Evolutionary conservation across 2,113 vertebrate species (phyloP), one percentile per base, ranked within the genome.

Genomic region (Coracopsis vasa): DNA sequence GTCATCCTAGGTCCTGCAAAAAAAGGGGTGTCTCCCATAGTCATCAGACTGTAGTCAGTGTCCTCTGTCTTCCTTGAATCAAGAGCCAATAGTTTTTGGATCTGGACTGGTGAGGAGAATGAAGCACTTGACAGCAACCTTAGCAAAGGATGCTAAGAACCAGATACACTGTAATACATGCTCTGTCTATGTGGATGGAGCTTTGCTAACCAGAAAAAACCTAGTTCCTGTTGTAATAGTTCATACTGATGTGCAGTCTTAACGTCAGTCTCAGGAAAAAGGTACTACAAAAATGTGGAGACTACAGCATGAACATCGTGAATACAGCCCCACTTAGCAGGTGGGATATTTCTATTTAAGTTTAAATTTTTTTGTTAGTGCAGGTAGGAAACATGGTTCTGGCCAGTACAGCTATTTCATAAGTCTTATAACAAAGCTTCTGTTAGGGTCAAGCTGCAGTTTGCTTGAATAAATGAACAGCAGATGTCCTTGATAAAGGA

Each of bases 401-500:
- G 39, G 27, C 3, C 50, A 54, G 21, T 9, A 9, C 10, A 78
- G 20, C 33, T 64, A 56, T 80, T 93, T 47, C 45, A 3, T 20
- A 71, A 80, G 42, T 54, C 39, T 78, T 47, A 10, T 65, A 83
- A 64, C 60, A 92, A 93, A 92, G 47, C 31, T 81, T 82, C n/a
- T 64, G 47, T 67, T 29, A 64, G 64, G 64, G 33, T 80, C 44
- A 86, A 86, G 45, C 42, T 84, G 18, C 54, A 92, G 41, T 82
- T 89, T 89, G 82, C 64, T 83, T 80, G 67, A 53, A 71, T 50
- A 93, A 95, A 95, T 27, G 72, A 92, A 84, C 39, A 86, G 69
- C 95, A 96, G 86, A 95, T 94, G 94, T 86, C 90, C 80, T 81
- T 93, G 90, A 92, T 93, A 92, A 92, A 74, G 39, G 24, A 64